These are phyloP conservation scores for Chrysolina haemoptera DNA, from an alignment of 2,888 invertebrate genomes.

Conservation along the genomic window DNA sequence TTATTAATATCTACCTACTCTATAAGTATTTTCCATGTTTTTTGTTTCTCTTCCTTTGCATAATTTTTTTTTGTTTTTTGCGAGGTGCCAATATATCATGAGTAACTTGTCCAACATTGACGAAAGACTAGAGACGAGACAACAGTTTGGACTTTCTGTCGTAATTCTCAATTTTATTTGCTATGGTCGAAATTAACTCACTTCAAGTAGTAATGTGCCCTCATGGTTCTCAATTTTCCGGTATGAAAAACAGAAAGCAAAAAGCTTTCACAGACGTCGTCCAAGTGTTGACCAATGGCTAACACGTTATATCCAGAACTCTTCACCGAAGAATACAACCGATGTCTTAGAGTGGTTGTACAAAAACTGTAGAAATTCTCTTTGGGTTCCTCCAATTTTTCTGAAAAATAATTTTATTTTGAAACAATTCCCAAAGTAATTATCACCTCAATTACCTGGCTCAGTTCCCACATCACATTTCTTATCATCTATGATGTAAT, in stretches of 20 bases:
- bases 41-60: too few relatives aligned
- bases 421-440: neutral
- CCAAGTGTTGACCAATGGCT: constrained; percentile 90
- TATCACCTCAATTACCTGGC: constrained; percentile 51
- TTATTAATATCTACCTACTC: too few relatives aligned
- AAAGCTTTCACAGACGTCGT: constrained; percentile 88
- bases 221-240: constrained; percentile 84
- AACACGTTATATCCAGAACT: constrained; percentile 87
- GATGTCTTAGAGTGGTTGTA: constrained; percentile 79
- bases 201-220: constrained; percentile 85
- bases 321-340: constrained; percentile 83
- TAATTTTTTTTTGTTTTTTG: too few relatives aligned
- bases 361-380: constrained; percentile 78
- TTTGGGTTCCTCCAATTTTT: constrained; percentile 71
- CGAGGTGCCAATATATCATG: too few relatives aligned
- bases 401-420: constrained; percentile 62
- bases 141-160: too few relatives aligned
- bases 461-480: constrained; percentile 58
- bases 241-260: constrained; percentile 86
- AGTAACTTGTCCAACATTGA: too few relatives aligned
- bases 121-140: too few relatives aligned
- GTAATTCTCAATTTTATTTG: too few relatives aligned
- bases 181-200: constrained; percentile 63
- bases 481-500: constrained; percentile 81
- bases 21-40: too few relatives aligned